Base-by-base conservation (phyloP, 2,888 invertebrate genomes). In the Lasioglossum oenotherae region DNA sequence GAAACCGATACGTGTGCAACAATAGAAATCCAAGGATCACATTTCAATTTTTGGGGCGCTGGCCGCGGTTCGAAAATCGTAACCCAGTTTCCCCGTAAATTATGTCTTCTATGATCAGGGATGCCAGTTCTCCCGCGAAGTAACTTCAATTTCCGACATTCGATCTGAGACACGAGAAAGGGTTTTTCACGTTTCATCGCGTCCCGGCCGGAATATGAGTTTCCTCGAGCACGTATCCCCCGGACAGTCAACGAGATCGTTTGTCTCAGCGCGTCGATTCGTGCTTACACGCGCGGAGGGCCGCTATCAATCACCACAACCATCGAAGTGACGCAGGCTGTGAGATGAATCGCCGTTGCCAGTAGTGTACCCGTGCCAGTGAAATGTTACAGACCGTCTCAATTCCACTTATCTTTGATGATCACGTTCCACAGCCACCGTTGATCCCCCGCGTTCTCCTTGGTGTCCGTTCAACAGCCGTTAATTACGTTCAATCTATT, bases 291-390 rank as follows among this genome's bases (percentile, higher is more conserved):
- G 69, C 38, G 67, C n/a, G 49, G 69, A 74, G 79, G 78, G 71
- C 67, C 83, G 78, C 78, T 81, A 89, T 89, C 89, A 84, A 89
- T 89, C 88, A 88, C 75, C 35, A 31, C 77, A 82, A 81, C 89
- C 89, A 90, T 88, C 85, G 89, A 88, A 88, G 84, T 85, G 87
- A 81, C 85, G 75, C 81, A 76, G 81, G 77, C 78, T 80, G 81
- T 41, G 79, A 84, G 85, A 87, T 85, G 88, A 87, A 88, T 88
- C 74, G 87, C 72, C 71, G 77, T 85, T 82, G 82, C 74, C 74
- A 57, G 72, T 80, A 23, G 75, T 74, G 80, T 82, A 81, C 81
- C 83, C 79, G 80, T 44, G 79, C 71, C 84, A 75, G 79, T 44
- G 81, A 72, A 79, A 82, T 78, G 83, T 82, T 85, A 82, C 84